Evolutionary conservation across 2,113 vertebrate genomes (phyloP), one percentile per base, ranked within the genome.

Genomic region (Neotoma lepida): DNA sequence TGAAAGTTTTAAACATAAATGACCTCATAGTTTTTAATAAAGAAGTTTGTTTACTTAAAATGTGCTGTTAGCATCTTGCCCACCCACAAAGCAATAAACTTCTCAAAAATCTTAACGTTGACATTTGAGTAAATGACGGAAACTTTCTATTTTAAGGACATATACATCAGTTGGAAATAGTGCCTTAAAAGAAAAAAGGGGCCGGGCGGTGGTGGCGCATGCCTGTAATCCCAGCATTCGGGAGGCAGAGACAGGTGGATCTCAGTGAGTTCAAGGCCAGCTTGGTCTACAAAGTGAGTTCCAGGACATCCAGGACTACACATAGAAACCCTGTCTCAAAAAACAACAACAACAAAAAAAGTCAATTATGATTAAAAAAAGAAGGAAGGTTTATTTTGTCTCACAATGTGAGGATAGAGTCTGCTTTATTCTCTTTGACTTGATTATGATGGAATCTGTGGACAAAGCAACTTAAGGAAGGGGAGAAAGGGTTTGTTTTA

Each of bases 21-120:
- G 96, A 97, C 97, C 94, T 97, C 74, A 18, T 9, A 92, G 84
- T 91, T 97, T 96, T 97, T 88, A 96, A 94, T 88, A 94, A 97
- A 88, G 95, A 96, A 93, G 89, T 94, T 84, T 96, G 91, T 96
- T 93, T 96, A 97, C 82, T 44, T 58, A 86, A 89, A 89, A 84
- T n/a, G 80, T 95, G 56, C 93, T 93, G 91, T 73, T 93, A 95
- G 68, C 85, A 93, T 87, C 88, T 89, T 96, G 80, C 85, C 94
- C 94, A 97, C 93, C 91, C 78, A 77, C 70, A 92, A 96, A 97
- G 68, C 94, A 96, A 91, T 94, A 96, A 97, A 90, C 49, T 97
- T 94, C 76, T 93, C 92, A 95, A 51, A 93, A 95, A 96, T 88
- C 64, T 96, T 96, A 96, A 78, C 96, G 94, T 97, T 96, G 95